These are phyloP conservation scores for Alviniconcha marisindica DNA, from an alignment of 1,140 invertebrate genomes.

Conservation along the genomic window DNA sequence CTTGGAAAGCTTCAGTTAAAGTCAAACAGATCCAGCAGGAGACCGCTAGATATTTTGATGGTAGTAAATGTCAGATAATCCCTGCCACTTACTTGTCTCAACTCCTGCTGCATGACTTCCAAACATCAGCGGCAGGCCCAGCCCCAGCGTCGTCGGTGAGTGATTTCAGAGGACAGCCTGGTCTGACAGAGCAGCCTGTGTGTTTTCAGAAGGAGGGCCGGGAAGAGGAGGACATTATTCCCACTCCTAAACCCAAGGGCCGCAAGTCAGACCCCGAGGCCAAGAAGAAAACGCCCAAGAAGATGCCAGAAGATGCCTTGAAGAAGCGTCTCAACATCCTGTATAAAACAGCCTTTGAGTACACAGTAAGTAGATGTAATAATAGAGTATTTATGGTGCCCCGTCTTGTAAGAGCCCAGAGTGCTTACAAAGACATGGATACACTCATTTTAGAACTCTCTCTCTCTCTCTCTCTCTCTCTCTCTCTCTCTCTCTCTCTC, in stretches of 20 bases:
- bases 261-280: constrained; percentile 52
- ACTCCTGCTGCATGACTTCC: too few species aligned
- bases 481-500: background rate
- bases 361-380: constrained; percentile 59
- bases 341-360: constrained; percentile 77
- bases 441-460: background rate
- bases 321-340: constrained; percentile 73
- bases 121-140: too few species aligned
- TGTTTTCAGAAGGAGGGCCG: constrained; percentile 55
- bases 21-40: too few species aligned
- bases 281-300: constrained; percentile 74
- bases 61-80: too few species aligned
- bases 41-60: too few species aligned
- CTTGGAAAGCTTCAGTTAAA: too few species aligned
- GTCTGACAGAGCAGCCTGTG: too few species aligned
- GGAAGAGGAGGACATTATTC: constrained; percentile 51
- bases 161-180: too few species aligned
- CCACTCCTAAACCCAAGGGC: constrained; percentile 44
- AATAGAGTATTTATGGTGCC: background rate
- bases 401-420: too few species aligned
- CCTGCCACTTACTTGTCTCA: too few species aligned
- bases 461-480: background rate
- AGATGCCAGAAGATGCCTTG: constrained; percentile 65
- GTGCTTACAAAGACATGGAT: too few species aligned
- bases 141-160: too few species aligned